These are phyloP conservation scores for Caranx ignobilis DNA, from an alignment of 2,113 vertebrate genomes.

Conservation along the genomic window DNA sequence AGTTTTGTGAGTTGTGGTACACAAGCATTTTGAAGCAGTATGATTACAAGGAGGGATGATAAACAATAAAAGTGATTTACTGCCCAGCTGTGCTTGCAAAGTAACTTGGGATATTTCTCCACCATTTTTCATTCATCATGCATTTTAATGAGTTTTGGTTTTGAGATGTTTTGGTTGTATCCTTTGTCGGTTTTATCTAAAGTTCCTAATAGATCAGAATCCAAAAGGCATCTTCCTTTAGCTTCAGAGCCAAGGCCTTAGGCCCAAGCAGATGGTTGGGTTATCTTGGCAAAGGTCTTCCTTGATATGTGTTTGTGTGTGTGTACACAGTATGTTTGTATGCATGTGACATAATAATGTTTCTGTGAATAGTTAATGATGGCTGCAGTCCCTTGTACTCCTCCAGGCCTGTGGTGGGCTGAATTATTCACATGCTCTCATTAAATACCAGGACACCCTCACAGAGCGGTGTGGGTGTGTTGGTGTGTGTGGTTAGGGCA, in stretches of 20 bases:
- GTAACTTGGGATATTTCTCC: not conserved
- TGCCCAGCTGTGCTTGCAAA: not conserved
- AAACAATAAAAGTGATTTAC: conserved; percentile 8
- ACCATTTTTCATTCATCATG: not conserved
- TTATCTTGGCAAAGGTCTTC: conserved; percentile 52
- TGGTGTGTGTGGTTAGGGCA: conserved; percentile 23
- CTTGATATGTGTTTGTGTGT: conserved; percentile 39
- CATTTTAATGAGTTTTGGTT: not conserved
- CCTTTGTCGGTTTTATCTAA: not conserved
- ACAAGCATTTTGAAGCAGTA: not conserved
- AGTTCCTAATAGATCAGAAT: conserved; percentile 21
- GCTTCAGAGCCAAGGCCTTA: conserved; percentile 32
- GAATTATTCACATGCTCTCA: conserved; percentile 81
- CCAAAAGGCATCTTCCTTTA: conserved; percentile 18
- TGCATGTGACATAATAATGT: conserved; percentile 60
- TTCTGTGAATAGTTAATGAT: conserved; percentile 79
- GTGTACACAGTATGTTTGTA: conserved; percentile 44
- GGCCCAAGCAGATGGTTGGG: conserved; percentile 69
- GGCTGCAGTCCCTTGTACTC: conserved; percentile 51
- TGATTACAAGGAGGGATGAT: not conserved
- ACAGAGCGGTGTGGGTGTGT: conserved; percentile 28
- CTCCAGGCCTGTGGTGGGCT: conserved; percentile 65
- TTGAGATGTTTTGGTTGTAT: not conserved
- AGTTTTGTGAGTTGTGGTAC: not conserved
- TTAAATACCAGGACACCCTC: conserved; percentile 70